Evolutionary conservation across 2,113 vertebrate species (phyloP), one percentile per base, ranked within the genome.

Genomic region (Atherinomorus stipes): DNA sequence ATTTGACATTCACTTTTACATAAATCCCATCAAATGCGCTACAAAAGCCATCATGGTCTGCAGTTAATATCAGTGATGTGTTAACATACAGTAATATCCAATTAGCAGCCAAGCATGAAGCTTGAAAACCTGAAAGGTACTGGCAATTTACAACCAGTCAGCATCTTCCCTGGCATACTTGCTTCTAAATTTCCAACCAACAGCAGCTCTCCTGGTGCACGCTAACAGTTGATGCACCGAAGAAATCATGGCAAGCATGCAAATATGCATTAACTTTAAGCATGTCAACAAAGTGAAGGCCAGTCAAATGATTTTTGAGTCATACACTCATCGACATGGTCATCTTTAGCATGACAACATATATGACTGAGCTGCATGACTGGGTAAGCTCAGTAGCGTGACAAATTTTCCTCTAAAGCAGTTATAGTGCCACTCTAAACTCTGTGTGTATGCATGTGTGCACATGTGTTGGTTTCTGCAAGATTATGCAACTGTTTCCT

Each of bases 401-500:
- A 77, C 77, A 63, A 47, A 84, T 80, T 86, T 51, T 23, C 37
- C 28, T 71, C 47, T 45, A 45, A 82, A 57, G 73, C 73, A 57
- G 44, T 19, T 19, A 56, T 49, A 28, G 76, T 54, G 52, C 53
- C 50, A 49, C 42, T 68, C 59, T 50, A 61, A 34, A 57, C 44
- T 58, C 22, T 34, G 64, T 66, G 25, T 49, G 53, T 61, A 61
- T 65, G 28, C 54, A n/a, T 52, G 25, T 52, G 56, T 28, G 37
- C 21, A 16, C 1, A 7, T n/a, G 44, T 19, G 51, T 18, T 15
- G 26, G 61, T 50, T 59, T 21, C 58, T 21, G 18, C 44, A 53
- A 31, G 71, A 52, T 90, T 85, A 88, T 74, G 59, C 81, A 89
- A 88, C 76, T 19, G 60, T 75, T 82, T 78, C 71, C 66, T 74